These are phyloP conservation scores for Harpegnathos saltator DNA, from an alignment of 1,140 invertebrate genomes.

Conservation along the genomic window DNA sequence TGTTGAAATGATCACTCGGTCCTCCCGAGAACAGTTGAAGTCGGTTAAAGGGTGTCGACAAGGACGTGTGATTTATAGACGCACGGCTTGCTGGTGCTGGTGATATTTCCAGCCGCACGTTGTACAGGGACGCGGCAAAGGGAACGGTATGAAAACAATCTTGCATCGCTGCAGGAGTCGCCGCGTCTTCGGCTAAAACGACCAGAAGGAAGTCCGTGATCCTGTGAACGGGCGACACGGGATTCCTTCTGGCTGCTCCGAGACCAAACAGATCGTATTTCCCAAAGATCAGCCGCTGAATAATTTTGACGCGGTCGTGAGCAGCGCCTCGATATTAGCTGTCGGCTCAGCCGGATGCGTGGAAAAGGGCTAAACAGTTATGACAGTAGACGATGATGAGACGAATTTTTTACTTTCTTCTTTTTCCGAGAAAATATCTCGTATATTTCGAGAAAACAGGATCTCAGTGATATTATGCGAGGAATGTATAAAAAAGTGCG, in stretches of 20 bases:
- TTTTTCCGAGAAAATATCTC: background rate
- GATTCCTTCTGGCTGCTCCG: slow-evolving; percentile 51
- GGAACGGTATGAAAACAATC: slow-evolving; percentile 69
- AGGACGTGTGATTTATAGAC: slow-evolving; percentile 17
- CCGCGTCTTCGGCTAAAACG: slow-evolving; percentile 14
- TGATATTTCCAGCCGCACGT: background rate
- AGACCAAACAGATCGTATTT: slow-evolving; percentile 82
- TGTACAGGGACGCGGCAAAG: slow-evolving; percentile 38
- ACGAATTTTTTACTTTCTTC: slow-evolving; percentile 28
- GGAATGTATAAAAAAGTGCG: too few species aligned
- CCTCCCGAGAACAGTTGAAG: background rate
- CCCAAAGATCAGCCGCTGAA: slow-evolving; percentile 77
- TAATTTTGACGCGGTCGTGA: slow-evolving; percentile 74
- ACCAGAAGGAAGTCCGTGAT: slow-evolving; percentile 40
- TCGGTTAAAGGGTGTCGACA: background rate
- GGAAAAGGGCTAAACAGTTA: slow-evolving; percentile 55
- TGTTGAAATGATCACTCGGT: background rate
- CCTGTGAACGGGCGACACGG: slow-evolving; percentile 40
- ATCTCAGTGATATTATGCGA: too few species aligned
- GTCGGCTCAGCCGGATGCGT: slow-evolving; percentile 20
- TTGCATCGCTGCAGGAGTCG: slow-evolving; percentile 38
- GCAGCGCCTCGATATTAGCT: slow-evolving; percentile 68
- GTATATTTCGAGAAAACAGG: background rate
- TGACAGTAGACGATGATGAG: background rate
- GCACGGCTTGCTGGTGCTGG: slow-evolving; percentile 4